Evolutionary conservation across 2,888 invertebrate species (phyloP).

Genomic region (Diplolepis rosae): DNA sequence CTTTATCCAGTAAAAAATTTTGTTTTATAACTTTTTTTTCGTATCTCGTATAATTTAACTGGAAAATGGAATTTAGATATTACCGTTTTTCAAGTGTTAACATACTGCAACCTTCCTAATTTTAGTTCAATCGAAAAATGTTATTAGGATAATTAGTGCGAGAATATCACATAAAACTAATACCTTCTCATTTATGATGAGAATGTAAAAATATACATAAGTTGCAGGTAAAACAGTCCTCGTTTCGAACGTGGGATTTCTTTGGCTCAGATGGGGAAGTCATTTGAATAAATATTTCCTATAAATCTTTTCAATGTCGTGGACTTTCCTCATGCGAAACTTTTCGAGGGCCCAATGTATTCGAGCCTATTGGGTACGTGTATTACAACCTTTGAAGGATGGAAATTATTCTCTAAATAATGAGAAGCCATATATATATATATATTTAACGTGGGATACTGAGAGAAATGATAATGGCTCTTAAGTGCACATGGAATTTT

Average conservation of each 20-base stretch:
- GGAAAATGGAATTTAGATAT: too few species aligned
- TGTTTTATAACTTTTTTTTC: too few species aligned
- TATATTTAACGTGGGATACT: slow-evolving; percentile 31
- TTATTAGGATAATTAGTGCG: too few species aligned
- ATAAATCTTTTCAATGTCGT: slow-evolving; percentile 22
- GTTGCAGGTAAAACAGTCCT: neutral
- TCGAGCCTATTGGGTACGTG: neutral
- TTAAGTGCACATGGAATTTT: slow-evolving; percentile 43
- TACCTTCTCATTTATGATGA: too few species aligned
- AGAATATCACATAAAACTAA: too few species aligned
- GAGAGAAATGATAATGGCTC: slow-evolving; percentile 44
- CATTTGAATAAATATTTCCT: slow-evolving; percentile 9
- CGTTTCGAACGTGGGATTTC: neutral
- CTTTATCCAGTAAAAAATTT: too few species aligned
- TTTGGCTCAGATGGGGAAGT: neutral
- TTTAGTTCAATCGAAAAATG: too few species aligned
- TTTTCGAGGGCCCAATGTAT: neutral
- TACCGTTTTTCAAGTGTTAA: too few species aligned
- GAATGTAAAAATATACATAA: too few species aligned
- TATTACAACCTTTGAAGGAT: neutral
- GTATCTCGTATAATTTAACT: too few species aligned
- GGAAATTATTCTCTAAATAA: slow-evolving; percentile 7
- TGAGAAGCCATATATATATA: neutral
- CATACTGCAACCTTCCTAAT: too few species aligned
- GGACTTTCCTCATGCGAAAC: slow-evolving; percentile 14